phyloP scores from a whole-genome alignment of 2,113 vertebrate species.

The Lepus timidus region DNA sequence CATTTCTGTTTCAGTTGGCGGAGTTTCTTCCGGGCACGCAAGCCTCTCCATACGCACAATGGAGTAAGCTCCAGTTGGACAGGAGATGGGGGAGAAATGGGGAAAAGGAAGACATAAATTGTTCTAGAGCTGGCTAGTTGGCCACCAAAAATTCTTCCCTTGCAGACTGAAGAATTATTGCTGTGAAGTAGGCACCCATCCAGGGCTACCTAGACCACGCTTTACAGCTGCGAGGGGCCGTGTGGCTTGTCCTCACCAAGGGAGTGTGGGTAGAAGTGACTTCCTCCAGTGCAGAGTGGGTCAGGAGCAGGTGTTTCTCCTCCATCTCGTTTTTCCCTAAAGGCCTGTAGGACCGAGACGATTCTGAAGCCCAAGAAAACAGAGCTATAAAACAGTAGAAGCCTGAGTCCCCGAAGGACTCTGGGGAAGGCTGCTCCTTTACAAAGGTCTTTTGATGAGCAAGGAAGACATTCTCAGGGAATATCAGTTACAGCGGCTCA shows the following conservation, averaged over 20 bases:
- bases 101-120: neutral
- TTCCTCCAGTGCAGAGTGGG: neutral
- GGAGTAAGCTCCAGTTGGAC: neutral
- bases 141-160: neutral
- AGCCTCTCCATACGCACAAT: neutral
- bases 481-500: neutral
- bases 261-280: neutral
- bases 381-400: neutral
- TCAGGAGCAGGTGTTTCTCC: neutral
- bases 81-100: neutral
- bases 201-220: neutral
- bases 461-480: constrained; percentile 6
- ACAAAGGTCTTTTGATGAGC: neutral
- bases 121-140: neutral
- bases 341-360: neutral
- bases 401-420: neutral
- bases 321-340: neutral
- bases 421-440: neutral
- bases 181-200: neutral
- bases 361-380: neutral
- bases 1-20: neutral
- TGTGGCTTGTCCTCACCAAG: neutral
- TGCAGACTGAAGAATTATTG: neutral
- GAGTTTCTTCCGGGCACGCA: constrained; percentile 4
- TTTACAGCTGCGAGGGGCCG: neutral